Base-by-base conservation (phyloP, 2,113 vertebrate species). In the Tursiops truncatus region DNA sequence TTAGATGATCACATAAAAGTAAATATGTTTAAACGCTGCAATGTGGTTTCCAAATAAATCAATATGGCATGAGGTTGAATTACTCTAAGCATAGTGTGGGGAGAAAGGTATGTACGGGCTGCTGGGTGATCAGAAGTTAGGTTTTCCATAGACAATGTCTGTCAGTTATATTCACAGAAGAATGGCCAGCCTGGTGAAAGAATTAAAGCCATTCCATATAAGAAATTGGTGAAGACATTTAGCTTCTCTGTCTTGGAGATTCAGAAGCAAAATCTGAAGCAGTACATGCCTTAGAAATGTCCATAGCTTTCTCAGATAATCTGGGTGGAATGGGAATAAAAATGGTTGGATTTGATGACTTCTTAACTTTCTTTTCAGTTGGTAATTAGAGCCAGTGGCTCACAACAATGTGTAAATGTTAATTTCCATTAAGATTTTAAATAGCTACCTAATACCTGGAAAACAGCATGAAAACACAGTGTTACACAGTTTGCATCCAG, bases 221-320 rank as follows among this genome's bases (percentile, higher is more conserved):
- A 50, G 13, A 79, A 63, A 53, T 8, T 11, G 53, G 36, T 56
- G 25, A 36, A 71, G 50, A 41, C 15, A 28, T 8, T 31, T 31
- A 47, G 44, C 13, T n/a, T 70, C 7, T 44, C 10, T 31, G 0
- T 62, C 9, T 7, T 9, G 33, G 20, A 73, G 18, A 15, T n/a
- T 17, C 12, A 9, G 9, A 6, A 41, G n/a, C 20, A 41, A 85
- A 53, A 20, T 1, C 65, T 36, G 44, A 53, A 41, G 11, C 11
- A 41, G 13, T 1, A 20, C 1, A 0, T 4, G 15, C 31, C 36
- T 3, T 6, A 25, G 17, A 79, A 83, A 0, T 18, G 3, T 5
- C 28, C 23, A 1, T 50, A 28, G 5, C 4, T 50, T 62, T 36
- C 12, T 25, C 3, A 5, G 36, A 38, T 79, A 14, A 77, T 18